Evolutionary conservation across 2,113 vertebrate genomes (phyloP), one percentile per base, ranked within the genome.

Genomic region (Tragelaphus imberbis): DNA sequence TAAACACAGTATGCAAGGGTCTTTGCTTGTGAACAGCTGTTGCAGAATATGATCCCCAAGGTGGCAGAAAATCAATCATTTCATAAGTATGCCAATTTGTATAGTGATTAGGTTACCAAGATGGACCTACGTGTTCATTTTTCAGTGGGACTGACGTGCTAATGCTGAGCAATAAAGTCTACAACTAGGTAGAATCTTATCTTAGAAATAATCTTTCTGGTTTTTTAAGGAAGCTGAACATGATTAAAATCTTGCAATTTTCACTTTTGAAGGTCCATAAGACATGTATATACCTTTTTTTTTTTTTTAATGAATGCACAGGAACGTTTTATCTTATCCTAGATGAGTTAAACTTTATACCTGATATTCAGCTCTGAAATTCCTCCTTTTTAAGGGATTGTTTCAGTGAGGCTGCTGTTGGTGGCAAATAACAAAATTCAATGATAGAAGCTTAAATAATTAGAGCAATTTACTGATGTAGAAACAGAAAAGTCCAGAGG

Each of bases 1-100:
- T 84, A 93, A 91, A 82, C 14, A 49, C 33, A 89, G 47, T 30
- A 17, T 49, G 19, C 8, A 89, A 93, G 63, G 11, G 44, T 51
- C 90, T 93, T 81, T 7, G 15, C 87, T 95, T 89, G 30, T 88
- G 91, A 94, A 81, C 10, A 97, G 59, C 56, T 91, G 6, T 58
- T 96, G 63, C 33, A 94, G 71, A 95, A 94, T 81, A 92, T 63
- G 93, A 90, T 90, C 65, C 88, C 47, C 9, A 90, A 96, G 44
- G 88, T 94, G 81, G 84, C 87, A 98, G 91, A 90, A 95, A 97
- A 96, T 96, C 92, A 92, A 90, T 94, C 94, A 87, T 40, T 96
- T 94, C 77, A 30, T 90, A 97, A 96, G 63, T 44, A 94, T 1
- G 23, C 65, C 90, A 87, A 86, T 97, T 95, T 96, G 51, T 91